These are phyloP conservation scores for Avahi laniger DNA, from an alignment of 2,797 vertebrate species.

Conservation along the genomic window DNA sequence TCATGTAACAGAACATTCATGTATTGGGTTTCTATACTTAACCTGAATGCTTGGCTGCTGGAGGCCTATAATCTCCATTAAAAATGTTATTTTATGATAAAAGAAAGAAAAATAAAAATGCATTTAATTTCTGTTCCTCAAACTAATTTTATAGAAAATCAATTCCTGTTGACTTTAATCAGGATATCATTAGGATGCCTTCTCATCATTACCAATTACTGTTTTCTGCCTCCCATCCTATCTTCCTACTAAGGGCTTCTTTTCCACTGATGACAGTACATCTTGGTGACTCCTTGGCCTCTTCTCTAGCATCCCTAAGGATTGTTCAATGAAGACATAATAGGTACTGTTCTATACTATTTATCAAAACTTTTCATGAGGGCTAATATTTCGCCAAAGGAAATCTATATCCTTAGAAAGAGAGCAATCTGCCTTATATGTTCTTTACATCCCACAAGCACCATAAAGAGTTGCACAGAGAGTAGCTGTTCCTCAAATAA, in stretches of 20 bases:
- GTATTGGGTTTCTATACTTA: background rate
- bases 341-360: background rate
- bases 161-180: background rate
- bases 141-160: background rate
- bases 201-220: background rate
- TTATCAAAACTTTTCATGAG: background rate
- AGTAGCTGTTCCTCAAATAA: background rate
- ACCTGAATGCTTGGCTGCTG: background rate
- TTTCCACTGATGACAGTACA: background rate
- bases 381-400: background rate
- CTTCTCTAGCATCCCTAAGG: background rate
- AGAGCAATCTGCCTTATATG: background rate
- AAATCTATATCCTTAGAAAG: background rate
- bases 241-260: background rate
- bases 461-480: background rate
- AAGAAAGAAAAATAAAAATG: background rate
- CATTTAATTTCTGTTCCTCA: background rate
- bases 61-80: accelerated
- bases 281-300: background rate
- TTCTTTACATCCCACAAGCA: background rate
- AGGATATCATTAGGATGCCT: background rate
- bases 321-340: background rate
- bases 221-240: background rate
- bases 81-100: background rate
- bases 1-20: background rate